Base-by-base conservation (phyloP, 2,888 invertebrate species). In the Caenorhabditis wallacei region DNA sequence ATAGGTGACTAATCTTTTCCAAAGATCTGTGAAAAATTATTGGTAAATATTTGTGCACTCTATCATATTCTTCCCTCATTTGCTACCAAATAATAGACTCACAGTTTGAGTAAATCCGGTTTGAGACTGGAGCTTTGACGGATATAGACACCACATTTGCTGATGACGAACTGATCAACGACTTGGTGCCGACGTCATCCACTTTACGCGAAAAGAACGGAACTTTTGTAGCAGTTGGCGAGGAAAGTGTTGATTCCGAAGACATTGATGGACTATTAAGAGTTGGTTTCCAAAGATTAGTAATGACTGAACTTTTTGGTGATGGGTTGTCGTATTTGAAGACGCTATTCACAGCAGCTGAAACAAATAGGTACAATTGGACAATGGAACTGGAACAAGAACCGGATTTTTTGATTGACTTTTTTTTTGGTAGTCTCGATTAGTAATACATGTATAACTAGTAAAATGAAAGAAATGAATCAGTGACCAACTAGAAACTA, bases 91-190 rank as follows among this genome's bases (percentile, higher is more conserved):
- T n/a, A 68, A 53, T 37, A 56, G 72, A 82, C 82, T 82, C 72
- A 82, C 82, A 82, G 37, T 68, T 82, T 68, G 82, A 72, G 59
- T 80, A 72, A 63, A 68, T 63, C 72, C 70, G 64, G 76, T 71
- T 71, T 22, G 69, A 72, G 35, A 64, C 43, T 0, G 81, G 81
- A 64, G 72, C 68, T 54, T 82, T 82, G 0, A 82, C 82, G 51
- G 82, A 72, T 71, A 82, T 82, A 18, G 82, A 82, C 30, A 82
- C 82, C 51, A 82, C 78, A 43, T 78, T 70, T 18, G 30, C 30
- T 30, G 30, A 30, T 30, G 70, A 70, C 8, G 80, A 61, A 35
- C 63, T 76, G 70, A 82, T 75, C 61, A 71, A 51, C 37, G 76
- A 76, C 54, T 76, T 82, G 43, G 68, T 35, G 46, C 82, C 61